Evolutionary conservation across 2,888 invertebrate species (phyloP).

Genomic region (Amiota mariae): DNA sequence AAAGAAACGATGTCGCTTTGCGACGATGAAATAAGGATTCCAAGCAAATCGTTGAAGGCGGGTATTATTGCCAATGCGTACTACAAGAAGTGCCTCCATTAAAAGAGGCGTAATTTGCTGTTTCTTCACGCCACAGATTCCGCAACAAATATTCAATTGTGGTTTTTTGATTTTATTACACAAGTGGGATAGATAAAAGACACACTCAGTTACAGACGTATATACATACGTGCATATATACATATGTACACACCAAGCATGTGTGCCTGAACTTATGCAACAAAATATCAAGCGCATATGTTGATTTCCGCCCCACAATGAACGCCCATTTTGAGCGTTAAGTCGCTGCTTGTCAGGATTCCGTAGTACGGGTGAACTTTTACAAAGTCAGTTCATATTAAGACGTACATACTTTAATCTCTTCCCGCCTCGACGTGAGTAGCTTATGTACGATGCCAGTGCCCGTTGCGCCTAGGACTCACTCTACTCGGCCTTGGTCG

Average conservation of each 20-base stretch:
- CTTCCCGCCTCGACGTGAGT: constrained; percentile 35
- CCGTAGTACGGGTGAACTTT: constrained; percentile 3
- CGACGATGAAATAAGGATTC: no score
- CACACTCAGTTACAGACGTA: neutral
- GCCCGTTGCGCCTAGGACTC: constrained; percentile 5
- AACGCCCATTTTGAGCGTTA: constrained; percentile 1
- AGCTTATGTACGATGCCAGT: constrained; percentile 2
- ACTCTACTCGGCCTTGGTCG: neutral
- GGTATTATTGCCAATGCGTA: constrained; percentile 23
- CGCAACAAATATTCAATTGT: constrained; percentile 57
- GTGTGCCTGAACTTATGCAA: neutral
- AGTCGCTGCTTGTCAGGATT: constrained; percentile 1
- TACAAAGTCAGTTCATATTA: constrained; percentile 50
- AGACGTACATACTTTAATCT: constrained; percentile 55
- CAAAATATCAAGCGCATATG: constrained; percentile 16
- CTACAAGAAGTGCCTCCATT: constrained; percentile 27
- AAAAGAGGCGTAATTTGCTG: constrained; percentile 39
- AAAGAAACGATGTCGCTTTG: no score
- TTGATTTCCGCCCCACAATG: constrained; percentile 10
- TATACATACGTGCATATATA: neutral
- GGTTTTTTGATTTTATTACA: constrained; percentile 45
- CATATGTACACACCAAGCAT: neutral
- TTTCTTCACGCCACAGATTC: constrained; percentile 40
- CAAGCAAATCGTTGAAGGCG: constrained; percentile 33
- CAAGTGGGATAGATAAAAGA: constrained; percentile 42